Base-by-base conservation (phyloP, 2,797 vertebrate species). In the Sebastes oblongus region DNA sequence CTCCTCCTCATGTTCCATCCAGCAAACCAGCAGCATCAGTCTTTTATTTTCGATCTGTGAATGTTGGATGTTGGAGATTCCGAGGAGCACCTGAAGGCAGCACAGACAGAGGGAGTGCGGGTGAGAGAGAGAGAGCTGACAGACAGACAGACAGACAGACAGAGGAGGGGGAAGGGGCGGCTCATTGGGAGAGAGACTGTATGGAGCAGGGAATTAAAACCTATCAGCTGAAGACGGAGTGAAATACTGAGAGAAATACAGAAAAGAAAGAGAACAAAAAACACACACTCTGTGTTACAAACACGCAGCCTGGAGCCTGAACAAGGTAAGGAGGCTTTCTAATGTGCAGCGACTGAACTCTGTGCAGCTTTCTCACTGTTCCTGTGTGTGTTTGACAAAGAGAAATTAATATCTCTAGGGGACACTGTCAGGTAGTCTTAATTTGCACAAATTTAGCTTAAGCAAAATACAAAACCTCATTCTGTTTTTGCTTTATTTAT, bases 281-380 rank as follows among this genome's bases (percentile, higher is more conserved):
- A 25, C 25, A 24, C 30, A 11, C 36, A 46, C 42, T 42, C 62
- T 36, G 73, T 13, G 64, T n/a, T 13, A 0, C 1, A 50, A 58
- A 50, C 50, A 46, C 72, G 66, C 62, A 71, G 80, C 78, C 79
- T 62, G 62, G 66, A 72, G 62, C 82, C 78, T 67, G 39, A 50
- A 66, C 76, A 46, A 92, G 93, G 93, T 94, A 56, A 90, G 79
- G 77, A 77, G 60, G 82, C 68, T 77, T 55, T 27, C 7, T 55
- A 52, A 27, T 69, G 52, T 29, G 66, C 56, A 22, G 27, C 13
- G 50, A 66, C 62, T 84, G 56, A 78, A 72, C 84, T 86, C 67
- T 46, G 55, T 1, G 8, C 36, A n/a, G 30, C 68, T 70, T 22
- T 32, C 12, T 16, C 25, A 5, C 4, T 42, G 14, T 13, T 25